Base-by-base conservation (phyloP, 2,113 vertebrate genomes). In the Herpailurus yagouaroundi region DNA sequence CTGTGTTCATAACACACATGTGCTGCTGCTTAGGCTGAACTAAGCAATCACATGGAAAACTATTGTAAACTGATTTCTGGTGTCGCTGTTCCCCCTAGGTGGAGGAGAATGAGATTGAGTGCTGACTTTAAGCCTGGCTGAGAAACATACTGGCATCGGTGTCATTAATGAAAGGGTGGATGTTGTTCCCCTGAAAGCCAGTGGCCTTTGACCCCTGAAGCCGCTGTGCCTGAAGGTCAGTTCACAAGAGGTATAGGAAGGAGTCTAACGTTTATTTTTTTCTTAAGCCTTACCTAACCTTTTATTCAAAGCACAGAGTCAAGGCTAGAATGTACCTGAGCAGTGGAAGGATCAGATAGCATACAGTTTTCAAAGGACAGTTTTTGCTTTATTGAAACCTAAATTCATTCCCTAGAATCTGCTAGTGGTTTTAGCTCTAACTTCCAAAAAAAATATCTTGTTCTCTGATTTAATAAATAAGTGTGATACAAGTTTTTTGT, bases 141-240 rank as follows among this genome's bases (percentile, higher is more conserved):
- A 99, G 99, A 99, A 99, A 99, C 99, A 99, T 98, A 99, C 99
- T 99, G 99, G 98, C 98, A 99, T 99, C 98, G 98, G 98, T 98
- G 98, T 96, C 99, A 98, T 99, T 98, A 98, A 98, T 96, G 97
- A 98, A 98, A 98, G 99, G 98, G 98, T 99, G 99, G 98, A 98
- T 98, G 98, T 98, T 99, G 98, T 98, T 98, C 98, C 99, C 98
- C 98, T 99, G 98, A 98, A 97, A 98, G 98, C 85, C 98, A 99
- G 98, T 99, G 99, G 98, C 98, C 99, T 99, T 99, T 89, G 96
- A 99, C 97, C 98, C 98, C 97, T 98, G 98, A 99, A 96, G 98
- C 99, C 99, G 99, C 99, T 99, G 99, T 99, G 98, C 99, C 98
- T 98, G 98, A 98, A 99, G 99, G 99, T 99, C 98, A 99, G 99